These are phyloP conservation scores for Anolis carolinensis DNA, from an alignment of 2,113 vertebrate genomes.

Conservation along the genomic window DNA sequence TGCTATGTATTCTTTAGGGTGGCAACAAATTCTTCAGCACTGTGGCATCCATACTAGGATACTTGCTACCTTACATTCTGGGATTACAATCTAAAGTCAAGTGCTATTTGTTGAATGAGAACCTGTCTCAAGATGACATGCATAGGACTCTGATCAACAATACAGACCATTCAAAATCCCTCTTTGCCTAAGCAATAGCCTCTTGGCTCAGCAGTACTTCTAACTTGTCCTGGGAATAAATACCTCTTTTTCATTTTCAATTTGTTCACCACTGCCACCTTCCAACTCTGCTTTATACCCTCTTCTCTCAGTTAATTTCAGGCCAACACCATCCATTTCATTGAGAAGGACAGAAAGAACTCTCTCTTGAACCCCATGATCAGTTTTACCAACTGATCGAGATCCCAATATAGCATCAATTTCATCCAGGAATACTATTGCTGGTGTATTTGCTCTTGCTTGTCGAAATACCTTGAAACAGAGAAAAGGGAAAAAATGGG, in stretches of 20 bases:
- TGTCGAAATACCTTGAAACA: slow-evolving; percentile 86
- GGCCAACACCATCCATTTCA: slow-evolving; percentile 92
- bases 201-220: too few species aligned
- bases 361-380: slow-evolving; percentile 81
- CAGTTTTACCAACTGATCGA: slow-evolving; percentile 69
- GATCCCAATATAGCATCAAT: slow-evolving; percentile 92
- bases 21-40: not conserved
- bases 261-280: too few species aligned
- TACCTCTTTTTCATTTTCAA: slow-evolving; percentile 70
- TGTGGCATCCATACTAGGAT: not conserved
- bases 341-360: slow-evolving; percentile 94
- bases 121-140: not conserved
- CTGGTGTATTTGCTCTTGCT: slow-evolving; percentile 90
- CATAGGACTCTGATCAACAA: slow-evolving; percentile 68
- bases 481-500: slow-evolving; percentile 4
- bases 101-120: not conserved
- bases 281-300: slow-evolving; percentile 63
- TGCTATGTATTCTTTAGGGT: not conserved
- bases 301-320: slow-evolving; percentile 86
- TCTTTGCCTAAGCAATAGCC: too few species aligned
- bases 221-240: not conserved
- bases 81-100: not conserved
- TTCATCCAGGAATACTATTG: slow-evolving; percentile 95
- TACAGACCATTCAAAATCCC: too few species aligned
- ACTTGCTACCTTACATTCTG: not conserved